Evolutionary conservation across 2,888 invertebrate species (phyloP).

Genomic region (Chymomyza fuscimana): DNA sequence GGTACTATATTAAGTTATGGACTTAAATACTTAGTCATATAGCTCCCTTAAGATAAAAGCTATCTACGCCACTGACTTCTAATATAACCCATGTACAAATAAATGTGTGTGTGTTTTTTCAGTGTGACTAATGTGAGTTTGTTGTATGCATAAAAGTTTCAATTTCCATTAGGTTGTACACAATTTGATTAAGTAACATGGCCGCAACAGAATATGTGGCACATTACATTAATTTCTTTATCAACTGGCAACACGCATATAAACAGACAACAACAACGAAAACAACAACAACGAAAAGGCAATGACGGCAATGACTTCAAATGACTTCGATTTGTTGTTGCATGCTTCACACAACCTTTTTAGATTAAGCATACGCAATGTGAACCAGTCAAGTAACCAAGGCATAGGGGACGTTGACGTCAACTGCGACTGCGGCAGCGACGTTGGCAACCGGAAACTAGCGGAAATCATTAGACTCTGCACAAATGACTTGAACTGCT

Average conservation of each 20-base stretch:
- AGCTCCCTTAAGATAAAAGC: too few species aligned
- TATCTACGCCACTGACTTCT: too few species aligned
- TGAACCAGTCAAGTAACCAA: not conserved
- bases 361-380: constrained; percentile 39
- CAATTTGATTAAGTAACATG: constrained; percentile 49
- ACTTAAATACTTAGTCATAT: too few species aligned
- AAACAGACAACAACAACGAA: constrained; percentile 31
- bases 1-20: too few species aligned
- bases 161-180: constrained; percentile 39
- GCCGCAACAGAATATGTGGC: constrained; percentile 23
- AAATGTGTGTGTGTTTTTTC: too few species aligned
- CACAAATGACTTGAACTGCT: constrained; percentile 63
- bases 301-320: constrained; percentile 14
- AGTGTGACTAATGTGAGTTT: not conserved
- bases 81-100: too few species aligned
- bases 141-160: constrained; percentile 18
- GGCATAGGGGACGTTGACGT: not conserved
- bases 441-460: constrained; percentile 54
- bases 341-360: constrained; percentile 37
- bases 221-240: constrained; percentile 46
- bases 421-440: constrained; percentile 1
- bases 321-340: constrained; percentile 29
- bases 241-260: constrained; percentile 28
- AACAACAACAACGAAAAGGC: constrained; percentile 19
- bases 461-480: constrained; percentile 71